Conservation (phyloP, 2,888 invertebrate species). For the Luperina testacea region DNA sequence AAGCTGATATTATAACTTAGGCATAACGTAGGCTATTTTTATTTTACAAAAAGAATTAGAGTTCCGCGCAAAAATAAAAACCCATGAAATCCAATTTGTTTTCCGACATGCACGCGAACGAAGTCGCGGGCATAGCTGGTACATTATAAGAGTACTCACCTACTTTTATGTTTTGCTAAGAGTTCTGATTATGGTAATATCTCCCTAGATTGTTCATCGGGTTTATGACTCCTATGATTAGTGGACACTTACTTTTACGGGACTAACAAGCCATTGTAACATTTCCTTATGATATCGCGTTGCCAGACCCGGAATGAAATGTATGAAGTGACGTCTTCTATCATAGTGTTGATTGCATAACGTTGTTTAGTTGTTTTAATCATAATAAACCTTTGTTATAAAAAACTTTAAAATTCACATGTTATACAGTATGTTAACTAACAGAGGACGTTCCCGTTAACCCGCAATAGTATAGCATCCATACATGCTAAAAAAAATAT, state of each 20-base stretch:
- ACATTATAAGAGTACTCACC: background rate
- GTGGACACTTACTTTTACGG: constrained; percentile 34
- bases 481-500: no score
- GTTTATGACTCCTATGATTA: constrained; percentile 22
- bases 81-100: no score
- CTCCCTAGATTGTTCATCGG: background rate
- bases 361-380: background rate
- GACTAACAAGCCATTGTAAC: constrained; percentile 2
- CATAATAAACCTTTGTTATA: background rate
- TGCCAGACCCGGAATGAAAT: background rate
- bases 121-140: no score
- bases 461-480: no score
- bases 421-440: no score
- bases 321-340: background rate
- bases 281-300: constrained; percentile 1
- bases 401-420: no score
- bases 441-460: no score
- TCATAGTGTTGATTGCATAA: background rate
- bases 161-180: background rate
- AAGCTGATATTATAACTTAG: no score
- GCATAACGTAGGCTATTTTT: no score
- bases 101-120: no score
- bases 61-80: no score
- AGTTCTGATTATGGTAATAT: background rate
- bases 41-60: no score